A percentile compares a stretch with the other conserved stretches of the same genome.
Evolutionary conservation across 2,888 invertebrate species (phyloP).

Genomic region (Tipula unca): DNA sequence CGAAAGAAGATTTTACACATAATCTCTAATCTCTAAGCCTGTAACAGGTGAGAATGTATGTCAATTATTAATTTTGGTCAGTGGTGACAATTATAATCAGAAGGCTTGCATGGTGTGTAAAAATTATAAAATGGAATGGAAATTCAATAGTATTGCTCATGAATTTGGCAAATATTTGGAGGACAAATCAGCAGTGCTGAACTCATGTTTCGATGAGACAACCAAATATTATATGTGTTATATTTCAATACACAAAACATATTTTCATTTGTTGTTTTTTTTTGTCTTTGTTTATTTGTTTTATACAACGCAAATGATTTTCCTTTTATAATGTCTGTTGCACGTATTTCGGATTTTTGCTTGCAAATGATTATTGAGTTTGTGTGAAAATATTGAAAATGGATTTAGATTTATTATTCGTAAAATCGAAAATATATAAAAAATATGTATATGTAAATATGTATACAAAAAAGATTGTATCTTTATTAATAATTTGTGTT

Average conservation of each 20-base stretch:
- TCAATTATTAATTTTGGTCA: too few species aligned
- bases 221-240: too few species aligned
- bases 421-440: neutral
- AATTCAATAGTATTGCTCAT: too few species aligned
- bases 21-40: too few species aligned
- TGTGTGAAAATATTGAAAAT: slow-evolving; percentile 17
- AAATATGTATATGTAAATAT: neutral
- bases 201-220: too few species aligned
- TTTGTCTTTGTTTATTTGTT: slow-evolving; percentile 17
- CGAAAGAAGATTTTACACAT: too few species aligned
- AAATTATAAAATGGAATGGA: too few species aligned
- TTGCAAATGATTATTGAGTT: slow-evolving; percentile 27
- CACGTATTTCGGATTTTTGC: slow-evolving; percentile 32
- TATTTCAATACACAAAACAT: neutral
- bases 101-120: too few species aligned
- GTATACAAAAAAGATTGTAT: neutral
- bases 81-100: too few species aligned
- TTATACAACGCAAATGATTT: slow-evolving; percentile 24
- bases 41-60: too few species aligned
- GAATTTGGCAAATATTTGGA: too few species aligned
- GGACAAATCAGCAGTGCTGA: too few species aligned
- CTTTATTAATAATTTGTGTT: neutral
- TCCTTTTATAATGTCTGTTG: slow-evolving; percentile 26
- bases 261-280: neutral
- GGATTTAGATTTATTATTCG: slow-evolving; percentile 1